Conservation (phyloP, 2,797 vertebrate genomes). For the Acridotheres tristis region DNA sequence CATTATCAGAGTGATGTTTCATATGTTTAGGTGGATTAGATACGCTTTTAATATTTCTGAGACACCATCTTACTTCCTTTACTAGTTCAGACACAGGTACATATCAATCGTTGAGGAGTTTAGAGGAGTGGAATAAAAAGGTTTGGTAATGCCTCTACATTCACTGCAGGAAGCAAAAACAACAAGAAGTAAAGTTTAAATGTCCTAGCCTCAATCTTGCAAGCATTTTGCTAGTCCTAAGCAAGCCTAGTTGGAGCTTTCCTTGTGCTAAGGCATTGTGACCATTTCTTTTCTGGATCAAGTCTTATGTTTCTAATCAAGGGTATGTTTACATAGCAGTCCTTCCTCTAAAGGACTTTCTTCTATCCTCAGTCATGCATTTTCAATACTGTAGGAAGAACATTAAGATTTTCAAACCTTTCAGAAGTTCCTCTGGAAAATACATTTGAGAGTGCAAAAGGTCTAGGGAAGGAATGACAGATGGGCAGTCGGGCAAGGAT, state of each 20-base stretch:
- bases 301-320: neutral
- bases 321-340: neutral
- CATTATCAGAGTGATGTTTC: neutral
- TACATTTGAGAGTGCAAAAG: neutral
- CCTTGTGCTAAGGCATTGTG: neutral
- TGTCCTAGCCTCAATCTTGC: neutral
- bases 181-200: neutral
- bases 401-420: neutral
- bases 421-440: neutral
- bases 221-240: neutral
- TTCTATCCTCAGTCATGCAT: neutral
- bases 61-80: neutral
- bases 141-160: neutral
- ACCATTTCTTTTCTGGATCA: neutral
- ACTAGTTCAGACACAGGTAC: neutral
- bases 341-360: neutral
- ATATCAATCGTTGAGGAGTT: neutral
- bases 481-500: neutral
- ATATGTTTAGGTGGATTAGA: neutral
- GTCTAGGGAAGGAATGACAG: neutral
- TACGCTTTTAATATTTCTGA: neutral
- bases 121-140: neutral
- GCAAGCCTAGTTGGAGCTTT: neutral
- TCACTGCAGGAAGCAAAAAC: neutral
- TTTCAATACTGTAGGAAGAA: neutral